Base-by-base conservation (phyloP, 2,888 invertebrate genomes). In the Stenodera caucasica region DNA sequence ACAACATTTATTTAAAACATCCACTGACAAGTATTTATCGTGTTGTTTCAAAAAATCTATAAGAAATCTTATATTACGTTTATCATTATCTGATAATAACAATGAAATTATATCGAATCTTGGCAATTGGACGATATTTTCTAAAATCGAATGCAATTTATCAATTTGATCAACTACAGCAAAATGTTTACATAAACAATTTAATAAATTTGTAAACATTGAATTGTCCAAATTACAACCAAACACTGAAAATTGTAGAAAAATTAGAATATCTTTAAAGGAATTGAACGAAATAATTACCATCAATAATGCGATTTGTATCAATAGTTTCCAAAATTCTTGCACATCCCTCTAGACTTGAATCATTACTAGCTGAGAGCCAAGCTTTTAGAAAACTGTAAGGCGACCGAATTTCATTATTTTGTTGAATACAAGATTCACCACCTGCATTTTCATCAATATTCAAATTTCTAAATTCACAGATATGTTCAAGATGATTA, bases 181-280 rank as follows among this genome's bases (percentile, higher is more conserved):
- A 60, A 81, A 82, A 68, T 81, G 76, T 33, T 63, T 65, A 45
- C 78, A 76, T 18, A 82, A 67, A 57, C 80, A 80, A 45, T 67
- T 74, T 11, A 82, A 58, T 29, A 82, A 77, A 5, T 61, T 71
- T 53, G 75, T 77, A 50, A 81, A 74, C 77, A 81, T 81, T 12
- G 70, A 67, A 12, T 77, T 79, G 45, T 82, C 81, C 37, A 82
- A 66, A 69, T 80, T 81, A 54, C 75, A 79, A 11, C 81, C 81
- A 70, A 81, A 74, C 52, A 81, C 81, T 82, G 64, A 57, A 67
- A 69, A 64, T 55, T n/a, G 54, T 18, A 58, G 9, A 50, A 29
- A 33, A n/a, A 29, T 55, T 55, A 18, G 11, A 18, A 8, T 21
- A 15, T 14, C 8, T 12, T 26, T 26, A n/a, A n/a, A n/a, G 26